A percentile compares a stretch with the other conserved stretches of the same genome.
These are phyloP conservation scores for Diadumene lineata DNA, from an alignment of 92 coral and sea anemone genomes.

Conservation along the genomic window DNA sequence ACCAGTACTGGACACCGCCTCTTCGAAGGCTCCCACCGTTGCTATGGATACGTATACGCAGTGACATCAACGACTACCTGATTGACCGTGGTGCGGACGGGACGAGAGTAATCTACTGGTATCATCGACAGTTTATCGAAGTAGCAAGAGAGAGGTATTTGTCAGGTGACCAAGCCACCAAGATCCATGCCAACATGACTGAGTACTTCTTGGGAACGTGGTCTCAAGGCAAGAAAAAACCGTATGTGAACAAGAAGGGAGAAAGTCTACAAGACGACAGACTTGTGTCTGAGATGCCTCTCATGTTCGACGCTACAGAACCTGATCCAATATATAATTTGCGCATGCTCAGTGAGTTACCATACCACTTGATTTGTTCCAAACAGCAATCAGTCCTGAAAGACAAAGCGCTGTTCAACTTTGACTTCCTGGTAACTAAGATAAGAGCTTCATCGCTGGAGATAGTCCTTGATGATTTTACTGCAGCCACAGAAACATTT, in stretches of 20 bases:
- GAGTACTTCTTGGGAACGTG: constrained; percentile 89
- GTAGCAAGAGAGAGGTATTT: constrained; percentile 87
- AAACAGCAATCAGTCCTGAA: constrained; percentile 56
- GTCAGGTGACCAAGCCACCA: constrained; percentile 32
- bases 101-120: constrained; percentile 87
- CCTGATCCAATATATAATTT: constrained; percentile 69
- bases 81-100: constrained; percentile 94
- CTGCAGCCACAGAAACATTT: constrained; percentile 47
- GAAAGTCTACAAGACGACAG: constrained; percentile 71
- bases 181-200: constrained; percentile 72
- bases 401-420: constrained; percentile 72
- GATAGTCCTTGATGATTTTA: constrained; percentile 71
- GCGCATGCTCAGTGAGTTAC: constrained; percentile 86
- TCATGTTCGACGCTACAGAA: constrained; percentile 61
- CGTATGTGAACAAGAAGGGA: constrained; percentile 80
- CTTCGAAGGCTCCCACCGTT: constrained; percentile 91
- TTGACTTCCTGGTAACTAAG: constrained; percentile 84
- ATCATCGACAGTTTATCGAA: constrained; percentile 96
- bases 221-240: constrained; percentile 76
- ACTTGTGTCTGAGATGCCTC: constrained; percentile 77
- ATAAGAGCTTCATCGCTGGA: constrained; percentile 75
- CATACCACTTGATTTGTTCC: constrained; percentile 72
- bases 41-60: constrained; percentile 89
- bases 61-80: constrained; percentile 84
- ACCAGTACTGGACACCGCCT: constrained; percentile 99